Evolutionary conservation across 2,888 invertebrate genomes (phyloP).

Genomic region (Mermis nigrescens): DNA sequence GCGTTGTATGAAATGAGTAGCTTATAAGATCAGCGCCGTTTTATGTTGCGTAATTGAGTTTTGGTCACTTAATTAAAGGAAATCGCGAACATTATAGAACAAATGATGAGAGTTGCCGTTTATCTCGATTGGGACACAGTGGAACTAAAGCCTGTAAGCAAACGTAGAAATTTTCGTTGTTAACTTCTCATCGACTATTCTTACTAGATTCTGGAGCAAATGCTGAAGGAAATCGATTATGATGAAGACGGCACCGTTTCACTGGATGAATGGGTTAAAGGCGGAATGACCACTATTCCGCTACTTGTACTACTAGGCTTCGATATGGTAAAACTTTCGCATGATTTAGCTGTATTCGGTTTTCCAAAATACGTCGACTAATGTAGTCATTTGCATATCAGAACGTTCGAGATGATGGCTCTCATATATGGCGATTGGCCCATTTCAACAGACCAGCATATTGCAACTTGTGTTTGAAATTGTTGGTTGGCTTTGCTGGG

Average conservation of each 20-base stretch:
- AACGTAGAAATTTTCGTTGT: neutral
- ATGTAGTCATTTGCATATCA: conserved; percentile 13
- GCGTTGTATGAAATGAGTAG: no score
- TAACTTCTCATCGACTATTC: neutral
- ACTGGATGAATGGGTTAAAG: conserved; percentile 86
- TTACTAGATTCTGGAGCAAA: conserved; percentile 76
- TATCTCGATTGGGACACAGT: conserved; percentile 94
- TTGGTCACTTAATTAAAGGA: no score
- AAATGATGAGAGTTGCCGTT: conserved; percentile 96
- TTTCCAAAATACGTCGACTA: neutral
- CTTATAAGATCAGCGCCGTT: no score
- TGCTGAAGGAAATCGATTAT: conserved; percentile 97
- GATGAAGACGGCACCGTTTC: conserved; percentile 92
- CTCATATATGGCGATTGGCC: conserved; percentile 82
- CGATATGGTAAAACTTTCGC: conserved; percentile 52
- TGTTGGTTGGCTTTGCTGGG: conserved; percentile 72
- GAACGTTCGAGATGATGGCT: conserved; percentile 71
- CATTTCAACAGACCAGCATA: conserved; percentile 89
- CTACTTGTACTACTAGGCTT: conserved; percentile 74
- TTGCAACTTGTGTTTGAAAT: conserved; percentile 83
- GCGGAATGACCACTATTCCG: conserved; percentile 88
- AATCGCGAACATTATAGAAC: conserved; percentile 89
- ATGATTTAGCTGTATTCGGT: neutral
- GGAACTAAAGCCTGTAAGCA: conserved; percentile 73
- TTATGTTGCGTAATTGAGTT: no score